These are phyloP conservation scores for Zelleria hepariella DNA, from an alignment of 2,888 invertebrate genomes.

Conservation along the genomic window DNA sequence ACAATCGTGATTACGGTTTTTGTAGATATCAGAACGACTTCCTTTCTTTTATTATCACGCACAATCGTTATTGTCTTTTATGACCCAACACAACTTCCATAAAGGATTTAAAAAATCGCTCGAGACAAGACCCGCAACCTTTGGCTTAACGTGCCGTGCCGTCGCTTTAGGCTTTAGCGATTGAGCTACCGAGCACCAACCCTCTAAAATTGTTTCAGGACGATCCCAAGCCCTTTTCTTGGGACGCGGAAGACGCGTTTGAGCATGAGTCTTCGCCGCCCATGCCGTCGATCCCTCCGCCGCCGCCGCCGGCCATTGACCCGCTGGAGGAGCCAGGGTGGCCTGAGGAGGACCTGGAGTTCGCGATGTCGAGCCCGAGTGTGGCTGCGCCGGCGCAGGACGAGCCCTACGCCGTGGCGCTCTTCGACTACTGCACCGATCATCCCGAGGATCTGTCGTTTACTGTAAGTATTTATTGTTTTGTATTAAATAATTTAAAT, in stretches of 20 bases:
- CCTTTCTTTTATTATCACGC: background rate
- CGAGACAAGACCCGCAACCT: too few species aligned
- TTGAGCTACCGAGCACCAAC: too few species aligned
- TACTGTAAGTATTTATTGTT: constrained; percentile 70
- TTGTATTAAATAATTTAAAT: too few species aligned
- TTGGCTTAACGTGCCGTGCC: background rate
- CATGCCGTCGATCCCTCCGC: constrained; percentile 85
- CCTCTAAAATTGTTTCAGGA: constrained; percentile 29
- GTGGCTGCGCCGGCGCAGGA: constrained; percentile 27
- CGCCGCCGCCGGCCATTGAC: constrained; percentile 75
- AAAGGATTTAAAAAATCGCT: too few species aligned
- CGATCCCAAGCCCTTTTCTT: constrained; percentile 42
- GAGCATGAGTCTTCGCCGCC: constrained; percentile 76
- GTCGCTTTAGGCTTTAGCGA: too few species aligned
- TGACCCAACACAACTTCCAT: too few species aligned
- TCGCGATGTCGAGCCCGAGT: background rate
- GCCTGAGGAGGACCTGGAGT: constrained; percentile 3
- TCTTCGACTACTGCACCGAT: constrained; percentile 82
- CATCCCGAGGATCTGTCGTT: constrained; percentile 85
- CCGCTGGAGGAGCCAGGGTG: constrained; percentile 35
- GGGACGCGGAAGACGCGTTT: constrained; percentile 40
- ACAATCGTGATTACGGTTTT: background rate
- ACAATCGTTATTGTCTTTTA: background rate
- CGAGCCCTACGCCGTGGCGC: constrained; percentile 80
- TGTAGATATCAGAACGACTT: background rate